phyloP scores from a whole-genome alignment of 2,113 vertebrate genomes.

The Suricata suricatta region DNA sequence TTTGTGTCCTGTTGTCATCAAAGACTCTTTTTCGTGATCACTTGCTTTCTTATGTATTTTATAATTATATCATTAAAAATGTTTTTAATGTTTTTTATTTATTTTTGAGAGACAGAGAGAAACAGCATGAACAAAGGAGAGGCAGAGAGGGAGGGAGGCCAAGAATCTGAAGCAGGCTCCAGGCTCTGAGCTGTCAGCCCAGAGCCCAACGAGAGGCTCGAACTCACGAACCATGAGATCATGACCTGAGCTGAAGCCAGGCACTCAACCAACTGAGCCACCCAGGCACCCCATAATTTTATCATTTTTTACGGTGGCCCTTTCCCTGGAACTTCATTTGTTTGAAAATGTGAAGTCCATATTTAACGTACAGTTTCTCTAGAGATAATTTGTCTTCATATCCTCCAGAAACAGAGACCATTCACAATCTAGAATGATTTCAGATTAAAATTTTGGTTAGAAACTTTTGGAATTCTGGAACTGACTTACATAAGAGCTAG shows the following conservation, averaged over 20 bases:
- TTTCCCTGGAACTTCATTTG: neutral
- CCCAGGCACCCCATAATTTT: too few relatives aligned
- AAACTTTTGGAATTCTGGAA: neutral
- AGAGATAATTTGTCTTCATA: neutral
- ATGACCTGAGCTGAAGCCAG: too few relatives aligned
- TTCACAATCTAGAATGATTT: neutral
- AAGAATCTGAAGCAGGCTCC: too few relatives aligned
- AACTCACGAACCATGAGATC: too few relatives aligned
- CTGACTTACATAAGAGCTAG: neutral
- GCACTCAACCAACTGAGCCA: too few relatives aligned
- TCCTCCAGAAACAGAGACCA: neutral
- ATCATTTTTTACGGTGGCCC: neutral
- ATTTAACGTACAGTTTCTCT: neutral
- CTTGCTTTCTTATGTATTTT: neutral
- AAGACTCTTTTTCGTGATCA: neutral
- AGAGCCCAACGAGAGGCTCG: too few relatives aligned
- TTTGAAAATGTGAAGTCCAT: neutral
- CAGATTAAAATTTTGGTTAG: neutral
- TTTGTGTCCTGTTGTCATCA: neutral
- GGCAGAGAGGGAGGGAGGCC: too few relatives aligned
- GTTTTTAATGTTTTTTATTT: too few relatives aligned
- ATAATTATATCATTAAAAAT: neutral
- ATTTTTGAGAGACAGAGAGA: too few relatives aligned
- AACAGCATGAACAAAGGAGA: too few relatives aligned
- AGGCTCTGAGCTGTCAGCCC: too few relatives aligned